phyloP scores from a whole-genome alignment of 1,140 invertebrate species.

The Polypedilum vanderplanki region DNA sequence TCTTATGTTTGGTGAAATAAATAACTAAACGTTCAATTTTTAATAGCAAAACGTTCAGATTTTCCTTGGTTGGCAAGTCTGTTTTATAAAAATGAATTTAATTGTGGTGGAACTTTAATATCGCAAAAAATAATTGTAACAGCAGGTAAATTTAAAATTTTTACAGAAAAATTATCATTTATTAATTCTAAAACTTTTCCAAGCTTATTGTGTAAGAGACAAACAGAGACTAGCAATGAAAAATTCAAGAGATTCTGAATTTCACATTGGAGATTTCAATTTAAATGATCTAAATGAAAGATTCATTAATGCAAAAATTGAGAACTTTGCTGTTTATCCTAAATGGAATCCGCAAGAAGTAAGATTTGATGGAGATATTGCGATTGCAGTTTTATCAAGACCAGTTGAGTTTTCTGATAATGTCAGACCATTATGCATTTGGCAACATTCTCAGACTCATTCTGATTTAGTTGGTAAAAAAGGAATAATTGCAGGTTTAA shows the following conservation, averaged over 20 bases:
- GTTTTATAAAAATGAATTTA: not conserved
- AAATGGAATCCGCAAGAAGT: conserved; percentile 40
- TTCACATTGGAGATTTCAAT: conserved; percentile 38
- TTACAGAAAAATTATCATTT: not conserved
- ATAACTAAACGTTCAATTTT: not conserved
- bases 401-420: conserved; percentile 37
- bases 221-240: conserved; percentile 31
- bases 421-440: conserved; percentile 52
- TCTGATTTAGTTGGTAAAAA: conserved; percentile 33
- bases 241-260: conserved; percentile 44
- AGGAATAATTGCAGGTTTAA: conserved; percentile 46
- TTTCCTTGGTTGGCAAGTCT: not conserved
- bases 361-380: conserved; percentile 48
- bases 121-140: conserved; percentile 50
- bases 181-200: not conserved
- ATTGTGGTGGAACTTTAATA: conserved; percentile 50
- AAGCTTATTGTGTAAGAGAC: conserved; percentile 38
- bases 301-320: conserved; percentile 41
- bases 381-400: conserved; percentile 41
- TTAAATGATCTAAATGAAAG: conserved; percentile 35
- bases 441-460: conserved; percentile 41
- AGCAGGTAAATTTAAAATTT: conserved; percentile 33
- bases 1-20: not conserved
- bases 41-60: not conserved
- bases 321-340: conserved; percentile 45